Evolutionary conservation across 2,113 vertebrate genomes (phyloP).

Genomic region (Brachyhypopomus occidentalis): DNA sequence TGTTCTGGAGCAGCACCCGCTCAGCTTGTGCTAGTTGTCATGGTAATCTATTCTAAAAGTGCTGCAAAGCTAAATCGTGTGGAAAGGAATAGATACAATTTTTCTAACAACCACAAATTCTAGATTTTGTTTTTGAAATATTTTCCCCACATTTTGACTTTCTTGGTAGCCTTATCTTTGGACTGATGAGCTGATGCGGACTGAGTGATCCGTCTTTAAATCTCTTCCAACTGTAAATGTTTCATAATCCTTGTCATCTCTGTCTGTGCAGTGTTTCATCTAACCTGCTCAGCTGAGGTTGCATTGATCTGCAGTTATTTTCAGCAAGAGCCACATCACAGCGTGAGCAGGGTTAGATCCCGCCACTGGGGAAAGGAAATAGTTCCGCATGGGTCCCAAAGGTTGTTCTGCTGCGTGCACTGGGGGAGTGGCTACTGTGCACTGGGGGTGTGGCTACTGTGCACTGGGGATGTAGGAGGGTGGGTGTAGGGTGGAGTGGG

Average conservation of each 20-base stretch:
- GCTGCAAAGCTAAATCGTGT: not conserved
- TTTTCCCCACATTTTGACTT: not conserved
- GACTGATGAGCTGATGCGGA: not conserved
- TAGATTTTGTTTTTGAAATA: not conserved
- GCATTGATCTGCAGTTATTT: conserved; percentile 46
- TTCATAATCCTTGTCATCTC: conserved; percentile 42
- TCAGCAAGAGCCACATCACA: conserved; percentile 35
- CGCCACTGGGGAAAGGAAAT: conserved; percentile 38
- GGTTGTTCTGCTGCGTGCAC: conserved; percentile 4
- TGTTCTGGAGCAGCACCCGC: not conserved
- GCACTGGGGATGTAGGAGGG: too few species aligned
- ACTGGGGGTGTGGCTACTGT: not conserved
- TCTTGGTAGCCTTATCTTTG: not conserved
- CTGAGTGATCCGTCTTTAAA: conserved; percentile 17
- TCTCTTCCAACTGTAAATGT: conserved; percentile 22
- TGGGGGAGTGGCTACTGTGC: not conserved
- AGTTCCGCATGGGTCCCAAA: not conserved
- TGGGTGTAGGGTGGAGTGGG: too few species aligned
- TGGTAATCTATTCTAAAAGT: not conserved
- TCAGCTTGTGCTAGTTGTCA: not conserved
- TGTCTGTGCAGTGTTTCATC: conserved; percentile 22
- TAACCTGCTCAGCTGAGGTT: conserved; percentile 21
- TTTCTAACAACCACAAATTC: not conserved
- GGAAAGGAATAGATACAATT: not conserved
- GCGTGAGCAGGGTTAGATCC: conserved; percentile 5